Evolutionary conservation across 2,113 vertebrate species (phyloP).

Genomic region (Colossoma macropomum): DNA sequence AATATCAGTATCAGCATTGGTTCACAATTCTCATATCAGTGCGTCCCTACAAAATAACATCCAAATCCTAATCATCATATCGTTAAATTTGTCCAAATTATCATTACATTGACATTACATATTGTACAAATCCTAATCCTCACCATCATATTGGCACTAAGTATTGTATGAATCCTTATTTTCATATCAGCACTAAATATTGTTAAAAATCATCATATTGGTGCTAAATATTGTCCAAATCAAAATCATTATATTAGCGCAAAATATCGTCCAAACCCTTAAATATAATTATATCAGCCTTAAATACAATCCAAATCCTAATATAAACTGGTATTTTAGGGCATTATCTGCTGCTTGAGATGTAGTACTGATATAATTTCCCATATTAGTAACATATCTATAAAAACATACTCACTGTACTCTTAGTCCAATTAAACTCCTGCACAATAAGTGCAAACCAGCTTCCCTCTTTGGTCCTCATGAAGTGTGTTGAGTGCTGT

Average conservation of each 20-base stretch:
- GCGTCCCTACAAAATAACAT: no score
- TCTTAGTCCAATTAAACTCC: constrained; percentile 7
- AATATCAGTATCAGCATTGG: no score
- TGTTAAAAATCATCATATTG: background rate
- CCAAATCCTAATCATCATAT: no score
- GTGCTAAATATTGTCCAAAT: background rate
- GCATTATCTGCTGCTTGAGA: background rate
- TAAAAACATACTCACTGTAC: background rate
- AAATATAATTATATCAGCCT: background rate
- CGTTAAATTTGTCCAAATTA: no score
- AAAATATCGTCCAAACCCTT: no score
- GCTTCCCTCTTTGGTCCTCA: background rate
- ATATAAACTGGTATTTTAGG: background rate
- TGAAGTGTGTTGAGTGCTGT: constrained; percentile 6
- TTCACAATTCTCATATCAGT: no score
- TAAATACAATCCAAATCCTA: background rate
- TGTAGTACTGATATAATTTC: background rate
- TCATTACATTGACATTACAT: no score
- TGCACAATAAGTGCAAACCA: background rate
- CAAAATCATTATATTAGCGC: no score
- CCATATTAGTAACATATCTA: background rate
- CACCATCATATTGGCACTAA: no score
- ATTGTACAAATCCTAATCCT: no score
- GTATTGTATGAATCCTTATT: no score
- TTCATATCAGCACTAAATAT: background rate